Base-by-base conservation (phyloP, 2,113 vertebrate species). In the Edolisoma coerulescens region DNA sequence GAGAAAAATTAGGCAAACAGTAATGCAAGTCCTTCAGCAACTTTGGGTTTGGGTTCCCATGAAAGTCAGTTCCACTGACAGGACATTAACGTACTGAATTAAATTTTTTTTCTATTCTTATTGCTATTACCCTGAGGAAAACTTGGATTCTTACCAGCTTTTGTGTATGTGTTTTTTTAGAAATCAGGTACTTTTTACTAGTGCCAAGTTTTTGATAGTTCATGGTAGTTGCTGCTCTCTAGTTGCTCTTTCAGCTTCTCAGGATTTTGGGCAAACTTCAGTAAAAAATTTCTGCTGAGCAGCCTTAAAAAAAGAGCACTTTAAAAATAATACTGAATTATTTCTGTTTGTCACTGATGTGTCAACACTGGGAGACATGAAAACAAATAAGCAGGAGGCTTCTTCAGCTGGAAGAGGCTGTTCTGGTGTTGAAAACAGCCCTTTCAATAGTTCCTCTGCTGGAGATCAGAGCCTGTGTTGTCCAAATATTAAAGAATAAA, bases 401-500 rank as follows among this genome's bases (percentile, higher is more conserved):
- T 59, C 30, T 63, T 78, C 47, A 89, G 50, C 64, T 84, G 56
- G 42, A 89, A 86, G 32, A 73, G 9, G 24, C 28, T 75, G 9
- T 71, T 92, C 33, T 24, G 4, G 49, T 75, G 39, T 67, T 71
- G 47, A 68, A 86, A 84, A 44, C 32, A 19, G 11, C 37, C 57
- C 41, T 74, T 73, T 78, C 27, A 37, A 0, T 42, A 47, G 45
- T 30, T 30, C 21, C 12, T 65, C 60, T 91, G 52, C 63, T 83
- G 57, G 41, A 80, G 57, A 18, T 60, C 61, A 57, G 30, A 69
- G 33, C 64, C 27, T 42, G 14, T 73, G 37, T 70, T 84, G 39
- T 69, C 75, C 24, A 49, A 61, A 70, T 73, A 76, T 60, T 69
- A 71, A 87, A 64, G 65, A 82, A 87, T 52, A 76, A 75, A 84